Base-by-base conservation (phyloP, 2,888 invertebrate genomes). In the Ormia ochracea region DNA sequence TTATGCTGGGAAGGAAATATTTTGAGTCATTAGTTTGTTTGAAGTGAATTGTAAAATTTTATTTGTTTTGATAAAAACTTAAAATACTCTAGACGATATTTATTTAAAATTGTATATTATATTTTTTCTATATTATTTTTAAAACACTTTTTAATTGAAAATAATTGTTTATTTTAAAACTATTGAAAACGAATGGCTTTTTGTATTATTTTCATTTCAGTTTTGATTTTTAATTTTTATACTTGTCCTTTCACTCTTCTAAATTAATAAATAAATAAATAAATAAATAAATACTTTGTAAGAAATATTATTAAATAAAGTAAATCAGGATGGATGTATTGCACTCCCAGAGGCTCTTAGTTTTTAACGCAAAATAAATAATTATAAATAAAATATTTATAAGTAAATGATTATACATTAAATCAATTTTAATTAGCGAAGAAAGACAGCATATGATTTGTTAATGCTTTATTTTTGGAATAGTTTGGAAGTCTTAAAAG, bases 251-350 rank as follows among this genome's bases (percentile, higher is more conserved):
- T 66, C 9, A 66, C 50, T 63, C n/a, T 58, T 33, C 56, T 78
- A 74, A 80, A 76, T 72, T 63, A 72, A 80, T 75, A 79, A 75
- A 76, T 76, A 38, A 19, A 19, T 61, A 74, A 74, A 78, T 74
- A 73, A 43, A 58, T 69, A 72, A 52, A 61, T 52, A 63, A 7
- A 43, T 43, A n/a, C n/a, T n/a, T n/a, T n/a, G n/a, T 43, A 36
- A 54, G 65, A 63, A 66, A 56, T 65, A 56, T 63, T 58, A 73
- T 69, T 70, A 61, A 59, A 74, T 81, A 74, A 81, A 81, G 70
- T 74, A 77, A 77, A 74, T 70, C 78, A 82, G 81, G 81, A 81
- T 81, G 81, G 81, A 81, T 81, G 75, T 81, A 73, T 82, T 82
- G 82, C 82, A 82, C 82, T 80, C 81, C 82, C 77, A 80, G 80